Percentiles rank a stretch among this genome's conserved stretches.
phyloP scores from a whole-genome alignment of 2,113 vertebrate genomes.

The Psammodynastes pulverulentus region DNA sequence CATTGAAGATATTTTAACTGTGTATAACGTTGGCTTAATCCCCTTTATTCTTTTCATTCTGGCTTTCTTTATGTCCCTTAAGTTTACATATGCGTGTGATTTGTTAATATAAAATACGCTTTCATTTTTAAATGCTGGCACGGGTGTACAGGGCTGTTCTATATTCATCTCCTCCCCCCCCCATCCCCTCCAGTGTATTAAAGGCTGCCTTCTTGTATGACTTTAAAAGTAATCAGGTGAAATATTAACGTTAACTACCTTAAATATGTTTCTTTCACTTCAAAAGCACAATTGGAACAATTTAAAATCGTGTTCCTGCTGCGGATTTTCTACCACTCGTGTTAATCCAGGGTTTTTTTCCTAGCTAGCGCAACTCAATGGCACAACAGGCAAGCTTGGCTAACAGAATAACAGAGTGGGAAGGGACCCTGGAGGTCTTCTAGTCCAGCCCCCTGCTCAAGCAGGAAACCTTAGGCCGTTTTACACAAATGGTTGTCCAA shows the following conservation, averaged over 20 bases:
- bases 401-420: background rate
- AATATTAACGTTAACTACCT: background rate
- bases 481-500: background rate
- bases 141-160: background rate
- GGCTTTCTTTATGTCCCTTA: background rate
- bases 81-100: background rate
- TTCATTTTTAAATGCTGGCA: background rate
- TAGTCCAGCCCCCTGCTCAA: background rate
- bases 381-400: background rate
- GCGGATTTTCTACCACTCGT: background rate
- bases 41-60: background rate
- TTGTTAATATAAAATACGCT: background rate
- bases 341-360: background rate
- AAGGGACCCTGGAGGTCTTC: background rate
- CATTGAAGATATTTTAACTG: background rate
- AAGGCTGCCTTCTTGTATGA: background rate
- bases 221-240: background rate
- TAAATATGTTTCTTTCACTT: background rate
- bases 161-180: background rate
- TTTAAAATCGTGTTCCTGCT: background rate
- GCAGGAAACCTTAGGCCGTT: background rate
- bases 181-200: background rate
- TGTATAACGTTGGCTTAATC: background rate
- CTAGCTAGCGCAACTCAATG: background rate
- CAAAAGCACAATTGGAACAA: background rate